Evolutionary conservation across 1,140 invertebrate genomes (phyloP).

Genomic region (Cephus cinctus): DNA sequence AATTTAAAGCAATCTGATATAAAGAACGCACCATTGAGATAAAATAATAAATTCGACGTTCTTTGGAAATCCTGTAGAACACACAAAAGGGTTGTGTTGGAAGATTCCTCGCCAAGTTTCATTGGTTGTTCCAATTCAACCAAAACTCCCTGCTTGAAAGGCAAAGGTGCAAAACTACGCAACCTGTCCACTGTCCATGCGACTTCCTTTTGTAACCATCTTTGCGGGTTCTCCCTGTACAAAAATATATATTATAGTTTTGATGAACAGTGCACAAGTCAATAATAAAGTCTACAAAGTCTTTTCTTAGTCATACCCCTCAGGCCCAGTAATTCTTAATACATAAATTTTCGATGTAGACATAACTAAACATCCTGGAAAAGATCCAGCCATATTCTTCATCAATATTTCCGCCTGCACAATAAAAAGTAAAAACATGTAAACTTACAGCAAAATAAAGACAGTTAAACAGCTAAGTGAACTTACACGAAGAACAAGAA

Average conservation of each 20-base stretch:
- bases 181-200: slow-evolving; percentile 51
- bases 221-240: slow-evolving; percentile 46
- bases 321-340: slow-evolving; percentile 52
- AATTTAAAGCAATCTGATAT: background rate
- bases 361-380: slow-evolving; percentile 57
- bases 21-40: slow-evolving; percentile 38
- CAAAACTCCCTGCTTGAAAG: slow-evolving; percentile 51
- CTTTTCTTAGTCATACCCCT: slow-evolving; percentile 40
- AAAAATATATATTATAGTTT: slow-evolving; percentile 3
- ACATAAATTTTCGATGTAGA: slow-evolving; percentile 59
- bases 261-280: background rate
- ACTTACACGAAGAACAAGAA: slow-evolving; percentile 55
- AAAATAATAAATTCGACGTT: slow-evolving; percentile 50
- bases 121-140: slow-evolving; percentile 45
- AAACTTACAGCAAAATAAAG: background rate
- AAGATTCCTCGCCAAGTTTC: slow-evolving; percentile 32
- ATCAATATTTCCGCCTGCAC: slow-evolving; percentile 50
- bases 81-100: slow-evolving; percentile 38
- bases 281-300: background rate
- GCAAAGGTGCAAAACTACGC: slow-evolving; percentile 44
- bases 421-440: slow-evolving; percentile 13
- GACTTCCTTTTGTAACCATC: slow-evolving; percentile 47
- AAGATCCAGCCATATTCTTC: slow-evolving; percentile 32
- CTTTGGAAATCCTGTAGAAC: slow-evolving; percentile 52
- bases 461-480: slow-evolving; percentile 2